Evolutionary conservation across 2,797 vertebrate species (phyloP), one percentile per base, ranked within the genome.

Genomic region (Hafferia zeledoni): DNA sequence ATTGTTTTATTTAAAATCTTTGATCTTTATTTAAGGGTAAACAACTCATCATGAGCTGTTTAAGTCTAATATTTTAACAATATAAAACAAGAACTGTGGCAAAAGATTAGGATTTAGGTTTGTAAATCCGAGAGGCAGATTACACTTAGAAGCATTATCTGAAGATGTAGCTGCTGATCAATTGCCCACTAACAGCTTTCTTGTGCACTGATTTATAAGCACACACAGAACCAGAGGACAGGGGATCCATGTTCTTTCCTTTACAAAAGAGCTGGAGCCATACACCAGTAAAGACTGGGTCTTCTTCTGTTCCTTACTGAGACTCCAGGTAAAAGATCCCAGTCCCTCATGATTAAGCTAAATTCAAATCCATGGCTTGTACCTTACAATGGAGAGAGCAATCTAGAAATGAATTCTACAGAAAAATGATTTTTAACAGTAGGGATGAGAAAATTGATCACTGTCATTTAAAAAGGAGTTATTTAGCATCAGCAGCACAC

Each of bases 1-100:
- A 80, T 22, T 30, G 16, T 27, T 95, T 93, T 83, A 82, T 74
- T 94, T 91, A 18, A 63, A 83, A 46, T 59, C 11, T 74, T 90
- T 89, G 31, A 47, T 64, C 39, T 56, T 92, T 68, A 72, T 65
- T 87, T 85, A 83, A 74, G 41, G 20, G 23, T 49, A 94, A 90
- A 74, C 52, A 87, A 63, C 18, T 67, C 49, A 84, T 46, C 25
- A 39, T 6, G 31, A 91, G 24, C 14, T 28, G 17, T 41, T 89
- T 52, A 83, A 57, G 65, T 74, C n/a, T 65, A 89, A 33, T 69
- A 85, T 77, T 92, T 76, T 56, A 85, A 80, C 9, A 2, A 41
- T 43, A 67, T 18, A 39, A 72, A 87, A 37, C 1, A 7, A 79
- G 60, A 87, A 70, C 71, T 70, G 23, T 44, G 56, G 24, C 61